Evolutionary conservation across 2,888 invertebrate genomes (phyloP).

Genomic region (Clostera curtula): DNA sequence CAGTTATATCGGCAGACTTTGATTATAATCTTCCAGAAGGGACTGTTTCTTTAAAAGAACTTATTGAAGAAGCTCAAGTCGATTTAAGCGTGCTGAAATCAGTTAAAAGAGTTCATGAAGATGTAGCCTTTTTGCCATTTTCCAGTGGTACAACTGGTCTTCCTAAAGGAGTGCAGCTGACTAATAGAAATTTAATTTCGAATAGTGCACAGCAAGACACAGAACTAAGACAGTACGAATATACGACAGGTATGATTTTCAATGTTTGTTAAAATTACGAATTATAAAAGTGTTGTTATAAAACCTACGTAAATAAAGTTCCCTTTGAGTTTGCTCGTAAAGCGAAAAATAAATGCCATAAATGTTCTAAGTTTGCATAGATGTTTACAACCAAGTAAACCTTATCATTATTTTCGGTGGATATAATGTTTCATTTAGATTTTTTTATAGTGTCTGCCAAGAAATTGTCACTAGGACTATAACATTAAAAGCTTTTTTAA

Average conservation of each 20-base stretch:
- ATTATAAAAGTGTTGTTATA: no score
- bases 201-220: slow-evolving; percentile 56
- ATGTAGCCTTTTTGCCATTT: slow-evolving; percentile 81
- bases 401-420: no score
- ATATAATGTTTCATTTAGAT: no score
- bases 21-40: slow-evolving; percentile 49
- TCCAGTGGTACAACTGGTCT: slow-evolving; percentile 91
- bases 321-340: no score
- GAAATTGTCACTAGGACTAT: no score
- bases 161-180: slow-evolving; percentile 82
- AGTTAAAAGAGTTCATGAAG: slow-evolving; percentile 55
- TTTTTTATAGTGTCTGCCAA: no score
- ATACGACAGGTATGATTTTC: slow-evolving; percentile 39
- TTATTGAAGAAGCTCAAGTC: slow-evolving; percentile 58
- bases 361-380: no score
- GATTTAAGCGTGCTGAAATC: slow-evolving; percentile 63
- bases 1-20: slow-evolving; percentile 60
- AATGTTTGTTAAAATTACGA: neutral
- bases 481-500: no score
- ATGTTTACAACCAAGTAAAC: no score
- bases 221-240: slow-evolving; percentile 30
- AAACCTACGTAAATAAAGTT: no score
- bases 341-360: no score
- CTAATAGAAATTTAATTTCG: slow-evolving; percentile 72
- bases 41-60: slow-evolving; percentile 76